Percentiles rank a stretch among this genome's conserved stretches.
Evolutionary conservation across 2,113 vertebrate genomes (phyloP).

Genomic region (Bubo bubo): DNA sequence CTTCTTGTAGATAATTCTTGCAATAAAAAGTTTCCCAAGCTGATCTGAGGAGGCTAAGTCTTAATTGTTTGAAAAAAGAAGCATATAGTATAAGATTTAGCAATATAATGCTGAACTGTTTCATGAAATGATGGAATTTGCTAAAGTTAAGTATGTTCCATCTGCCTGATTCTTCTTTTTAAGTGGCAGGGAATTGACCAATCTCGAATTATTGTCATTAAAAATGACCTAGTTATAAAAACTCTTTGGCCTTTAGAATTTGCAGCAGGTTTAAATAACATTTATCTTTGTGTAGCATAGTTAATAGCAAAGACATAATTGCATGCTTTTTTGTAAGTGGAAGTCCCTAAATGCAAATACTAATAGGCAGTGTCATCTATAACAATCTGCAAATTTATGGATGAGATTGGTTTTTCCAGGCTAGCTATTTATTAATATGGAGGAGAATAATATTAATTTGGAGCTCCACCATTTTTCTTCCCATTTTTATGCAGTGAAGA

Average conservation of each 20-base stretch:
- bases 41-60: neutral
- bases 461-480: neutral
- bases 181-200: constrained; percentile 7
- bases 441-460: neutral
- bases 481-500: neutral
- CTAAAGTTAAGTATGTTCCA: neutral
- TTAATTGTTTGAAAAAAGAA: neutral
- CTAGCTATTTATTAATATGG: constrained; percentile 9
- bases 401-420: constrained; percentile 36
- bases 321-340: constrained; percentile 1
- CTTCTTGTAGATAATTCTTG: constrained; percentile 29
- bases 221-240: constrained; percentile 44
- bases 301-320: constrained; percentile 47
- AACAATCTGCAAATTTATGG: constrained; percentile 24
- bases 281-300: constrained; percentile 17
- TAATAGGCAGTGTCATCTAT: constrained; percentile 36
- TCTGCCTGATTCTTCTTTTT: neutral
- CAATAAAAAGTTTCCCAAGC: constrained; percentile 9
- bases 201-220: constrained; percentile 14
- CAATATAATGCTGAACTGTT: constrained; percentile 16
- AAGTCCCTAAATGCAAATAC: constrained; percentile 29
- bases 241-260: constrained; percentile 17
- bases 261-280: constrained; percentile 20
- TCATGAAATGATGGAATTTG: constrained; percentile 5
- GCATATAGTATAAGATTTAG: neutral